Evolutionary conservation across 2,797 vertebrate genomes (phyloP).

Genomic region (Aselliscus stoliczkanus): DNA sequence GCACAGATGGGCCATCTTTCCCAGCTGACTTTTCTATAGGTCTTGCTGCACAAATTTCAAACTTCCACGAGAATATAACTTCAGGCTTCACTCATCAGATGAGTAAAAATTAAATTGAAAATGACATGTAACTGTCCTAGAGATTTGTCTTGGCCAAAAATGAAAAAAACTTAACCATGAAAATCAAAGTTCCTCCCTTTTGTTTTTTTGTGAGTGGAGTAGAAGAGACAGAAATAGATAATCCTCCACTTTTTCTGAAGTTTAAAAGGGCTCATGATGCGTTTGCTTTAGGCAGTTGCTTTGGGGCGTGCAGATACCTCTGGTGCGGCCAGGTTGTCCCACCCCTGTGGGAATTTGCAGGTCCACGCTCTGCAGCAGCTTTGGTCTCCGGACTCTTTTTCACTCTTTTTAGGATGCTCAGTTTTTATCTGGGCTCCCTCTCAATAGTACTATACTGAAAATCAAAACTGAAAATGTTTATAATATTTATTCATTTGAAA

Average conservation of each 20-base stretch:
- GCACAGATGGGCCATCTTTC: neutral
- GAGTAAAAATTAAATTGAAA: neutral
- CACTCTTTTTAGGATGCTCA: neutral
- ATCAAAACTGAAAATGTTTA: neutral
- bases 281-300: neutral
- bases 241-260: neutral
- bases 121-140: neutral
- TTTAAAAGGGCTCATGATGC: neutral
- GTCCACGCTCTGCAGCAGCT: neutral
- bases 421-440: neutral
- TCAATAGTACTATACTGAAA: neutral
- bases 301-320: no score
- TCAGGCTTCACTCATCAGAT: neutral
- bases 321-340: rapidly evolving
- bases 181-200: neutral
- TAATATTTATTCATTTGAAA: neutral
- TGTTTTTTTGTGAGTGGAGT: neutral
- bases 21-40: no score
- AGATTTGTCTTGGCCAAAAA: neutral
- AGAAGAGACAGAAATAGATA: neutral
- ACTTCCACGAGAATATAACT: neutral
- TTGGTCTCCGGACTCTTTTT: neutral
- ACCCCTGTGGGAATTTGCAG: neutral
- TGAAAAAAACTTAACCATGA: neutral
- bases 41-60: neutral